phyloP scores from a whole-genome alignment of 2,113 vertebrate species.

The Maccullochella peelii region DNA sequence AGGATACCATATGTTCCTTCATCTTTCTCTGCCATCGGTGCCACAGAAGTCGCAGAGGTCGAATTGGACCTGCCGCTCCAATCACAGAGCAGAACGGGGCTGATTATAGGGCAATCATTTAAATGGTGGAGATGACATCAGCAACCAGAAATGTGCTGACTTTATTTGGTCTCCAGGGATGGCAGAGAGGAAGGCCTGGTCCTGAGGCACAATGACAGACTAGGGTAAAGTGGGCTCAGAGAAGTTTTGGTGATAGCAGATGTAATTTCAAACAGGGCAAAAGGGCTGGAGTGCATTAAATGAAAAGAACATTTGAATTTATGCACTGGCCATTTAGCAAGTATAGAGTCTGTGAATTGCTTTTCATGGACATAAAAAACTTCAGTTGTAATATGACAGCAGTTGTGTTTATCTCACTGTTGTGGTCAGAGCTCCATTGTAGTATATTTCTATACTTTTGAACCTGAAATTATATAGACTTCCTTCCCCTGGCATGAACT shows the following conservation, averaged over 20 bases:
- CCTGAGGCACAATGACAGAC: conserved; percentile 62
- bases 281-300: conserved; percentile 11
- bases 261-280: conserved; percentile 38
- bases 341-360: conserved; percentile 6
- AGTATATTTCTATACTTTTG: conserved; percentile 54
- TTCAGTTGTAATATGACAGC: background rate
- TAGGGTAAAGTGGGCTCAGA: conserved; percentile 24
- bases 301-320: conserved; percentile 38
- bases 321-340: conserved; percentile 7
- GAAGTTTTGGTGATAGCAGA: conserved; percentile 39
- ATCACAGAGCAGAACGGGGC: conserved; percentile 65
- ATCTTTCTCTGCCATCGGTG: conserved; percentile 16
- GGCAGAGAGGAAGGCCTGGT: conserved; percentile 58
- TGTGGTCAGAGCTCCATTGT: conserved; percentile 41
- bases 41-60: conserved; percentile 45
- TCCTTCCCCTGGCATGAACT: conserved; percentile 64
- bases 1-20: conserved; percentile 47
- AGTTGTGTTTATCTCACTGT: conserved; percentile 36
- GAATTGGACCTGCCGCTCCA: conserved; percentile 54
- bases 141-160: conserved; percentile 64
- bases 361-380: conserved; percentile 19
- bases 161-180: conserved; percentile 62
- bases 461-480: conserved; percentile 56
- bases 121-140: conserved; percentile 77
- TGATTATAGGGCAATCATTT: conserved; percentile 78